Percentiles rank a stretch among this genome's conserved stretches.
phyloP scores from a whole-genome alignment of 2,888 invertebrate species.

The Caenorhabditis uteleia region DNA sequence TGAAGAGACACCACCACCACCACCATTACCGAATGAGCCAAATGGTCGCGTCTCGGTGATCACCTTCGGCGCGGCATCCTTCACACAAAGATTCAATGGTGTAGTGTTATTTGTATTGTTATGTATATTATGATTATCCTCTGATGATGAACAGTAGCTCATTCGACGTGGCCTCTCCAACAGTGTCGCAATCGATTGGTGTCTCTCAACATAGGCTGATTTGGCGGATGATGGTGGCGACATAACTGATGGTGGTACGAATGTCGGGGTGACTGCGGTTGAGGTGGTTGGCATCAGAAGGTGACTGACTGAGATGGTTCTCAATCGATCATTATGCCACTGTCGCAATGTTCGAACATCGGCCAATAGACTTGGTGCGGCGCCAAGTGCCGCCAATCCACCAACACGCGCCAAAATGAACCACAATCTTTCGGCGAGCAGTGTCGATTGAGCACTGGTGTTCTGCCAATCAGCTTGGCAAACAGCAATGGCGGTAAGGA shows the following conservation, averaged over 20 bases:
- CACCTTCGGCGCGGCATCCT: background rate
- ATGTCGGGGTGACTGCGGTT: background rate
- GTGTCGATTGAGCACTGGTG: conserved; percentile 19
- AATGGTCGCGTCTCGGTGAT: no score
- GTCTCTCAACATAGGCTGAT: conserved; percentile 23
- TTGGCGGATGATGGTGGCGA: conserved; percentile 4
- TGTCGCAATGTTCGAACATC: conserved; percentile 41
- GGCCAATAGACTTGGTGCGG: conserved; percentile 32
- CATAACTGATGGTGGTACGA: conserved; percentile 17
- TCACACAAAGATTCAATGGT: conserved; percentile 25
- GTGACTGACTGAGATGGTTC: conserved; percentile 4
- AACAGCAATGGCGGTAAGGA: conserved; percentile 45
- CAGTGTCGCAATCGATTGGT: conserved; percentile 36
- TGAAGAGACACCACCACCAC: background rate
- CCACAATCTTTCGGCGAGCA: conserved; percentile 42
- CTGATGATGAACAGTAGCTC: background rate
- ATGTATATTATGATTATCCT: background rate
- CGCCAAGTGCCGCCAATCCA: conserved; percentile 14
- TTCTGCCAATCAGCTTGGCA: conserved; percentile 32
- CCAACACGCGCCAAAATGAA: conserved; percentile 38
- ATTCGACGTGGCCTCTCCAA: conserved; percentile 30
- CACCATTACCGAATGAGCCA: background rate
- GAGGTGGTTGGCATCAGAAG: conserved; percentile 6
- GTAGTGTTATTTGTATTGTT: conserved; percentile 1
- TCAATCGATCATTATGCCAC: conserved; percentile 45